These are phyloP conservation scores for Amazona finschi DNA, from an alignment of 2,797 vertebrate species.

Conservation along the genomic window DNA sequence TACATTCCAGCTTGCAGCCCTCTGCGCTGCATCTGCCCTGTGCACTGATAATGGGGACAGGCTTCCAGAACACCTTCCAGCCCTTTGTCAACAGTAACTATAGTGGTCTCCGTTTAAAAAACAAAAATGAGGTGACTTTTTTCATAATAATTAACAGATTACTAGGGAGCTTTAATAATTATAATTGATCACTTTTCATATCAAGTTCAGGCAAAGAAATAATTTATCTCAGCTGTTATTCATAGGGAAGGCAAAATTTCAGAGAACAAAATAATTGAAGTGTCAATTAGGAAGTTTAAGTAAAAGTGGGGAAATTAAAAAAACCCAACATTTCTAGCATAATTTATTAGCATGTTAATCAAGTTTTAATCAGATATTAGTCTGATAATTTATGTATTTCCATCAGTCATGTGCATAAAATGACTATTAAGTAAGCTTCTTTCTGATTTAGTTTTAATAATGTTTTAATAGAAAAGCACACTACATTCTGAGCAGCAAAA, in stretches of 20 bases:
- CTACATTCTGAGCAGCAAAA: slow-evolving; percentile 45
- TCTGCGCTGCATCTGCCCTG: background rate
- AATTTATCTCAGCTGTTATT: slow-evolving; percentile 56
- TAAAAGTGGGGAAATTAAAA: slow-evolving; percentile 53
- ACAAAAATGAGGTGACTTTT: background rate
- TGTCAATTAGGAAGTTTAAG: slow-evolving; percentile 69
- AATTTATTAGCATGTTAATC: slow-evolving; percentile 68
- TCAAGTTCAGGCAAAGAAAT: slow-evolving; percentile 36
- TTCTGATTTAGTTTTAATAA: slow-evolving; percentile 51
- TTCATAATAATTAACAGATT: slow-evolving; percentile 52
- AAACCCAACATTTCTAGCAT: slow-evolving; percentile 39
- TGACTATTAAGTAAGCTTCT: slow-evolving; percentile 48
- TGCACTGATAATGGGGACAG: background rate
- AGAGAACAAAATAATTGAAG: slow-evolving; percentile 58
- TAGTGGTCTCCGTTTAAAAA: background rate
- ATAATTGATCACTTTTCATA: slow-evolving; percentile 51
- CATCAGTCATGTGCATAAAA: slow-evolving; percentile 47
- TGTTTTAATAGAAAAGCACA: slow-evolving; percentile 34
- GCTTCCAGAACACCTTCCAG: background rate
- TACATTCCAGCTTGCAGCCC: background rate
- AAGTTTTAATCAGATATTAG: slow-evolving; percentile 63
- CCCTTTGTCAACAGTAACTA: background rate
- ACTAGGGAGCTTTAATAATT: slow-evolving; percentile 53
- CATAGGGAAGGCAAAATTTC: slow-evolving; percentile 44
- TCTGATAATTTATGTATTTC: slow-evolving; percentile 38